Base-by-base conservation (phyloP, 2,113 vertebrate genomes). In the Pycnonotus jocosus region DNA sequence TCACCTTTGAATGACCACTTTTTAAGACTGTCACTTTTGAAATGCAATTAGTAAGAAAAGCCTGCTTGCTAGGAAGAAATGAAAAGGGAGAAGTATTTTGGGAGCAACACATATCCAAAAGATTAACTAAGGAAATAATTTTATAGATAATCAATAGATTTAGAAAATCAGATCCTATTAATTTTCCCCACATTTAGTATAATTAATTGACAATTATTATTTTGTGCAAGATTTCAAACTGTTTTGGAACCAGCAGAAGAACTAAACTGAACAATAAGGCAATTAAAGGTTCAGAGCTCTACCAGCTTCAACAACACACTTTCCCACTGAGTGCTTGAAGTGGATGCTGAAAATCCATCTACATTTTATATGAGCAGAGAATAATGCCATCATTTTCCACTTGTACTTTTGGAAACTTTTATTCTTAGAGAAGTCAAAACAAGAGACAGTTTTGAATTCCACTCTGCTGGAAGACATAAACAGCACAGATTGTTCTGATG, bases 341-440 rank as follows among this genome's bases (percentile, higher is more conserved):
- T 8, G 37, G 42, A 66, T 53, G 23, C 62, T 45, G 28, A 69
- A 96, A 86, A 86, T 56, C 20, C 42, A 80, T 10, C 78, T 37
- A 8, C 18, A 53, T n/a, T 83, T 77, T 22, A 50, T 24, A 56
- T 2, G 7, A 85, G 38, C 9, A 69, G 37, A 82, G 40, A 64
- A 90, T 38, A 89, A 78, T 27, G 23, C 17, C 62, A 76, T 25
- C 4, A 15, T 53, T 72, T 93, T 93, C 48, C 38, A 37, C 56
- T 33, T 61, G 37, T 47, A 48, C 58, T 30, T 65, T 73, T 57
- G 38, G 33, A 54, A 90, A 76, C 42, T 69, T 80, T 54, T 50
- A 33, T 50, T 83, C 56, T 61, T 66, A 24, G 25, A 22, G 38
- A 97, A 88, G 77, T 58, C 60, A 88, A 88, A 95, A 85, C 71